Conservation (phyloP, 1,140 invertebrate species). For the Diorhabda carinulata region DNA sequence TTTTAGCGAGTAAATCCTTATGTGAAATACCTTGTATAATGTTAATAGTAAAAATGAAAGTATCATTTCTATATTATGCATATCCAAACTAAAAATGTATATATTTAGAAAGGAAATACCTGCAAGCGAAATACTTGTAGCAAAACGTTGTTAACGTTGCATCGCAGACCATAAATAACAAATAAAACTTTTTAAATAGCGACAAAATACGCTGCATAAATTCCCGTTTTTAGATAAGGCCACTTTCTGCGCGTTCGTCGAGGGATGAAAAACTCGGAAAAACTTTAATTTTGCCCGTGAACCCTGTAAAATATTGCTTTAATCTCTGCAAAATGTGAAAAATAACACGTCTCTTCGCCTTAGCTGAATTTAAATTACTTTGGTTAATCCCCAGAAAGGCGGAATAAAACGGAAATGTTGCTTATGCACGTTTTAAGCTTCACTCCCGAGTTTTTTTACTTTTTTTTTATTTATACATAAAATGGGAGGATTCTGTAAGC, state of each 20-base stretch:
- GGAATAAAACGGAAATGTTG: constrained; percentile 36
- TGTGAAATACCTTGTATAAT: too few relatives aligned
- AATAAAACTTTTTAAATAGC: constrained; percentile 43
- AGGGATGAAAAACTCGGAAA: constrained; percentile 37
- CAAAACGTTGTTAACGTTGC: constrained; percentile 26
- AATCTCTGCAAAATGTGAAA: constrained; percentile 48
- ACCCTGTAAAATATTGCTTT: constrained; percentile 48
- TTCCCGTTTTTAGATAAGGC: constrained; percentile 46
- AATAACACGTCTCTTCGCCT: constrained; percentile 44
- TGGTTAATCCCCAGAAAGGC: constrained; percentile 43
- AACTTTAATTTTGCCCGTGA: constrained; percentile 47
- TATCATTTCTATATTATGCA: too few relatives aligned
- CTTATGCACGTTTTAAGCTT: constrained; percentile 20
- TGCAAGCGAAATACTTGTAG: background rate
- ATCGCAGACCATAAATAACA: constrained; percentile 36
- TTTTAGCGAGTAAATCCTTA: too few relatives aligned
- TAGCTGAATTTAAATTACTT: constrained; percentile 48
- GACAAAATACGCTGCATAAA: constrained; percentile 46
- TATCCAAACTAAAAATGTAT: too few relatives aligned
- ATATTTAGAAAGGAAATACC: too few relatives aligned
- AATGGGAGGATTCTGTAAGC: background rate
- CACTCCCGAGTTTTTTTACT: constrained; percentile 6
- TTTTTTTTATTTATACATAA: background rate
- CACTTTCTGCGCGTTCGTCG: constrained; percentile 43
- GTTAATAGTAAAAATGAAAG: too few relatives aligned